Base-by-base conservation (phyloP, 2,113 vertebrate genomes). In the Chascanopsetta lugubris region DNA sequence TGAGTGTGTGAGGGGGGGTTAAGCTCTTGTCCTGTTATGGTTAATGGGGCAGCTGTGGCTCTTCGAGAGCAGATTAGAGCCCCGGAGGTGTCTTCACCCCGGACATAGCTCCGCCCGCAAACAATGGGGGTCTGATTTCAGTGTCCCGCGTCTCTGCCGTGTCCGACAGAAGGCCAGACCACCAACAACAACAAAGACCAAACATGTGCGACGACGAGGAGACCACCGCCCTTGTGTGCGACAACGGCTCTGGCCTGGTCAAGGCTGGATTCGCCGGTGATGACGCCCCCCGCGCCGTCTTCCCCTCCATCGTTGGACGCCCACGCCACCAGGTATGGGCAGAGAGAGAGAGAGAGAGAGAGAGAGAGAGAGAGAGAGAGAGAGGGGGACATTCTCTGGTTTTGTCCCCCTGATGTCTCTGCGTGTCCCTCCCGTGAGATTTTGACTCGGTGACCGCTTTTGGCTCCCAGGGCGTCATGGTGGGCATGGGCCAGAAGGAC, bases 401-500 rank as follows among this genome's bases (percentile, higher is more conserved):
- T 18, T 3, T 13, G 38, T n/a, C n/a, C n/a, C n/a, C n/a, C n/a
- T n/a, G n/a, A n/a, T n/a, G n/a, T n/a, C n/a, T n/a, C n/a, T n/a
- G n/a, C n/a, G n/a, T n/a, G n/a, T n/a, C n/a, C n/a, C n/a, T n/a
- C n/a, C n/a, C n/a, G n/a, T 27, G 34, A 66, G 46, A 21, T 57
- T 45, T 55, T 83, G 53, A 85, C 1, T n/a, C 25, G n/a, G 11
- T 22, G 10, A 58, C 60, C 61, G 50, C n/a, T n/a, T 55, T n/a
- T 54, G 8, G 11, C 55, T 0, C 54, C 13, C 86, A 99, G 97
- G 97, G 97, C 10, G 97, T 99, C 70, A 99, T 99, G 97, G 97
- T 98, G 56, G 97, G 97, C 68, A 99, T 99, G 97, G 97, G 97
- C 84, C 97, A 99, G 93, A 98, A 99, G 77, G 97, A 98, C 92